Percentiles rank a stretch among this genome's conserved stretches.
These are phyloP conservation scores for Euproctis similis DNA, from an alignment of 2,888 invertebrate genomes.

Conservation along the genomic window DNA sequence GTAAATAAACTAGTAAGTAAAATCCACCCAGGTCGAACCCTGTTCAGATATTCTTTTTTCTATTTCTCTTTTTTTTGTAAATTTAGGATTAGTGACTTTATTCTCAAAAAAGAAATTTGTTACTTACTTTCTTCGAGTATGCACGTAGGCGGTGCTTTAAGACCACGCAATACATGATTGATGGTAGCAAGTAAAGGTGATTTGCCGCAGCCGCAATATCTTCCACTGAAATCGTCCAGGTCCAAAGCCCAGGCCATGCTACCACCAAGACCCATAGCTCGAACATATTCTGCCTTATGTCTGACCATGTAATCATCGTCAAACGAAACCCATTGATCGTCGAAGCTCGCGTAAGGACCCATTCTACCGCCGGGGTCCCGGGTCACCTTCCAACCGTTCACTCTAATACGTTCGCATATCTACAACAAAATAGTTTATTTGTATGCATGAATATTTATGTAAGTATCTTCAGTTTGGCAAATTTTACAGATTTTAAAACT, in stretches of 20 bases:
- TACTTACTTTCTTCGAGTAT: constrained; percentile 58
- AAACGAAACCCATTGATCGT: constrained; percentile 95
- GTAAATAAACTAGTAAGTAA: too few relatives aligned
- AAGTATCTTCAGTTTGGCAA: too few relatives aligned
- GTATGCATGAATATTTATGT: too few relatives aligned
- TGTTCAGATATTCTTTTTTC: too few relatives aligned
- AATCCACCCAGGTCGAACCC: too few relatives aligned
- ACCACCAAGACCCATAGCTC: constrained; percentile 86
- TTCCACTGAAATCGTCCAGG: constrained; percentile 88
- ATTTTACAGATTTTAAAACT: too few relatives aligned
- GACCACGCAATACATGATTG: constrained; percentile 85
- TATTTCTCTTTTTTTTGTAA: too few relatives aligned
- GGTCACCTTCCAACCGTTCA: constrained; percentile 85
- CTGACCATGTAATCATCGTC: constrained; percentile 90
- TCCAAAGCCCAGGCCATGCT: constrained; percentile 94
- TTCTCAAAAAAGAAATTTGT: too few relatives aligned
- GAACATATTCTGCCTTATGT: constrained; percentile 88
- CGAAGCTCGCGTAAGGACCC: constrained; percentile 89
- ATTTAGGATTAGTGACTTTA: too few relatives aligned
- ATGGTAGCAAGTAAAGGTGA: constrained; percentile 87
- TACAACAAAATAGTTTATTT: constrained; percentile 31
- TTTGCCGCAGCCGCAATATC: constrained; percentile 85
- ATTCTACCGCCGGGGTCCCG: constrained; percentile 87
- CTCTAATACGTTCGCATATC: constrained; percentile 87
- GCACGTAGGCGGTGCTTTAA: constrained; percentile 77